Evolutionary conservation across 2,888 invertebrate genomes (phyloP).

Genomic region (Sphaeridia pumilis): DNA sequence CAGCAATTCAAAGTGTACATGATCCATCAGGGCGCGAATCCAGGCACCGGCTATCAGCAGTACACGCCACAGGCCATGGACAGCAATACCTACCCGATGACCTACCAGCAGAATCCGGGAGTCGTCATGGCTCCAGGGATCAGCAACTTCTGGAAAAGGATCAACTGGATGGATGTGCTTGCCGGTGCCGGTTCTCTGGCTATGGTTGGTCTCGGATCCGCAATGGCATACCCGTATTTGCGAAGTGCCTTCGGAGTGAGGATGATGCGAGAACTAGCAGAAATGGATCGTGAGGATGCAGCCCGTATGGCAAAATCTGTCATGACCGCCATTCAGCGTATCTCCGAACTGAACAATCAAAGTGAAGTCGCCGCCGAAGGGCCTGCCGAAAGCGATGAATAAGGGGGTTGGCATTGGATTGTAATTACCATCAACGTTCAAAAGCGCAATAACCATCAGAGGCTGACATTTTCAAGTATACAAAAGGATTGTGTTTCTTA

Average conservation of each 20-base stretch:
- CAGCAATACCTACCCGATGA: not conserved
- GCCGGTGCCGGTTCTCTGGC: conserved; percentile 18
- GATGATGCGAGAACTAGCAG: conserved; percentile 29
- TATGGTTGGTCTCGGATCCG: conserved; percentile 20
- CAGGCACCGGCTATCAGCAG: not conserved
- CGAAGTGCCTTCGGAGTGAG: conserved; percentile 8
- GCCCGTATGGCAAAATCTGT: conserved; percentile 29
- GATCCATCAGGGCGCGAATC: no score
- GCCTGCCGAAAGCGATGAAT: no score
- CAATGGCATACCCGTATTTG: conserved; percentile 20
- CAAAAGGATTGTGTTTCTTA: no score
- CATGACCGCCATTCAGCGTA: conserved; percentile 29
- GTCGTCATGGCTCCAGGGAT: not conserved
- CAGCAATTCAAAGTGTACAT: no score
- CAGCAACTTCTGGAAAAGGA: conserved; percentile 7
- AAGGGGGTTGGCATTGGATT: no score
- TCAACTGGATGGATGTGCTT: conserved; percentile 20
- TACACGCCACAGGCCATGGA: not conserved
- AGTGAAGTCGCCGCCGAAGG: no score
- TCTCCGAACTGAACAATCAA: conserved; percentile 23
- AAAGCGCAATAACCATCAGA: no score
- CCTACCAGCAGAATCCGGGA: conserved; percentile 2
- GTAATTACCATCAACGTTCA: no score
- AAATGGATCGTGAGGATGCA: conserved; percentile 29
- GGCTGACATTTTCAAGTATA: no score